These are phyloP conservation scores for Drosophila kanekoi DNA, from an alignment of 2,888 invertebrate genomes.

Conservation along the genomic window DNA sequence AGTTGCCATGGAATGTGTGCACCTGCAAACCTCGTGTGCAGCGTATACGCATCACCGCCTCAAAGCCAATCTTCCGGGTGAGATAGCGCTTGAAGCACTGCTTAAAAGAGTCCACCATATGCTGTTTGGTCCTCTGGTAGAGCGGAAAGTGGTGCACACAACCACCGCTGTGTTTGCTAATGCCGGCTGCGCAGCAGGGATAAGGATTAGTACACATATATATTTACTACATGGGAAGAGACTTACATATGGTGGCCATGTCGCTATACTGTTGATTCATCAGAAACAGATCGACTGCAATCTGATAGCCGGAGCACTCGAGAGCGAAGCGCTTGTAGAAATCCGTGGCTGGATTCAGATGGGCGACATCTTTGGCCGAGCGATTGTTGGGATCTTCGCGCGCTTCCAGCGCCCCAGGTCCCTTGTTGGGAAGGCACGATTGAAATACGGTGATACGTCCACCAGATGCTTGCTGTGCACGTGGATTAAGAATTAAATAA, in stretches of 20 bases:
- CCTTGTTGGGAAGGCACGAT: constrained; percentile 93
- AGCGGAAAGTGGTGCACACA: constrained; percentile 96
- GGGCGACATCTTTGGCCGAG: constrained; percentile 92
- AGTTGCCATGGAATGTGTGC: constrained; percentile 99
- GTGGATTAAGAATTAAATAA: not conserved
- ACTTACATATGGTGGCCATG: constrained; percentile 95
- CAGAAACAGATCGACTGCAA: constrained; percentile 97
- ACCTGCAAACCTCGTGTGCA: constrained; percentile 97
- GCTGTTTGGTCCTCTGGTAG: constrained; percentile 90
- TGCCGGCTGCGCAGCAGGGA: constrained; percentile 88
- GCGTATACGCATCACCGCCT: constrained; percentile 98
- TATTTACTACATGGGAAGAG: too few relatives aligned
- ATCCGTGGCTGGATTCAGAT: constrained; percentile 97
- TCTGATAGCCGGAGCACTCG: constrained; percentile 98
- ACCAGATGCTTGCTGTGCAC: constrained; percentile 91
- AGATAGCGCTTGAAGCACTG: constrained; percentile 94
- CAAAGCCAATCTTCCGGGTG: constrained; percentile 98
- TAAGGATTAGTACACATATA: not conserved
- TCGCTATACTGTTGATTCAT: constrained; percentile 97
- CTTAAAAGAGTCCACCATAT: constrained; percentile 91
- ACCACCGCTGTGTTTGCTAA: constrained; percentile 98
- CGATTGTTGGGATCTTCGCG: constrained; percentile 95
- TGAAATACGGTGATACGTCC: constrained; percentile 98
- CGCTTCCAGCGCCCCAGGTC: constrained; percentile 94
- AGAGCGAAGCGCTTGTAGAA: constrained; percentile 98